Percentiles rank a stretch among this genome's conserved stretches.
These are phyloP conservation scores for Anolis apletophallus DNA, from an alignment of 2,797 vertebrate genomes.

Conservation along the genomic window DNA sequence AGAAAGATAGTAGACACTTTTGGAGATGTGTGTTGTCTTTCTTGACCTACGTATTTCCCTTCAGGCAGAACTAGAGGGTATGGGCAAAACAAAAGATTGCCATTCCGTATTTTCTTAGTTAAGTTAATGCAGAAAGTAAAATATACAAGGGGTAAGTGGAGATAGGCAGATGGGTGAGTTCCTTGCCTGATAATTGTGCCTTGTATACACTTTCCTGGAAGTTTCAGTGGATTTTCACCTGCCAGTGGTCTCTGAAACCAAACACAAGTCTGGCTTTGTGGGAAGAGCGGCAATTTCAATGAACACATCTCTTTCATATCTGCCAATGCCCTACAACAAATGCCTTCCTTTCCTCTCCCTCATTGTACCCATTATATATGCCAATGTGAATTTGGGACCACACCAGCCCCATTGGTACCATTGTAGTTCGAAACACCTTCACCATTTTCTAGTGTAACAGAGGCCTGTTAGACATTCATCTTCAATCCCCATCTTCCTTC, in stretches of 20 bases:
- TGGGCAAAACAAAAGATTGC: neutral
- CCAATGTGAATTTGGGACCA: neutral
- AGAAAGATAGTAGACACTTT: neutral
- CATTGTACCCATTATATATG: neutral
- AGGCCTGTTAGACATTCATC: neutral
- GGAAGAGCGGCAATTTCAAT: neutral
- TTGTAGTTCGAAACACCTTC: neutral
- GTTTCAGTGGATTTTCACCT: neutral
- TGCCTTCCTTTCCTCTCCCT: neutral
- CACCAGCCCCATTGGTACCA: neutral
- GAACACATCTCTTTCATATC: too few relatives aligned
- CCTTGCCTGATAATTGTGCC: neutral
- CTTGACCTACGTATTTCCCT: neutral
- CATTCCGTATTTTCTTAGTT: neutral
- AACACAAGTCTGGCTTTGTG: neutral
- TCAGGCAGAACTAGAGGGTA: neutral
- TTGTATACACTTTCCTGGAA: neutral
- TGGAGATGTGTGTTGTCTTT: neutral
- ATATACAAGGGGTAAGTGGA: neutral
- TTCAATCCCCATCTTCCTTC: neutral
- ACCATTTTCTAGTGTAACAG: neutral
- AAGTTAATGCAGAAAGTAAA: neutral
- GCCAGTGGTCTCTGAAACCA: neutral
- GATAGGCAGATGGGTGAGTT: too few relatives aligned
- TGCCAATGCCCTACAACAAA: neutral